These are phyloP conservation scores for Nymphalis io DNA, from an alignment of 1,140 invertebrate species.

Conservation along the genomic window DNA sequence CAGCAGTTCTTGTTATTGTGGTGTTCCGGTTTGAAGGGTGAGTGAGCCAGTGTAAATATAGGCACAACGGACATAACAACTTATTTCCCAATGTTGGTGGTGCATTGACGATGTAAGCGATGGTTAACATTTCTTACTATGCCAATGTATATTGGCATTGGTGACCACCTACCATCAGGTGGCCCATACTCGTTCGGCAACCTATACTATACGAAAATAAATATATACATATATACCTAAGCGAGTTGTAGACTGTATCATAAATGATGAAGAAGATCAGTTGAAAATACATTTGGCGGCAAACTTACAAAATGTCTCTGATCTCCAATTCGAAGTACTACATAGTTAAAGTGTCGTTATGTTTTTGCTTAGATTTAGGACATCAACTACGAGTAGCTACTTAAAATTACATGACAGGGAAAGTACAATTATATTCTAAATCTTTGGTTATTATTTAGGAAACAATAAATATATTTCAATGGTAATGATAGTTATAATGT, in stretches of 20 bases:
- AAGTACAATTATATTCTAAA: neutral
- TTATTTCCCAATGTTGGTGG: too few species aligned
- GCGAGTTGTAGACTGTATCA: neutral
- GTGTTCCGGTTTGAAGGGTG: too few species aligned
- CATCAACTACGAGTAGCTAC: neutral
- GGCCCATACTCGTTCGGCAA: too few species aligned
- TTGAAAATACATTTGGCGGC: neutral
- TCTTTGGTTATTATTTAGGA: neutral
- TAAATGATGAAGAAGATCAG: neutral
- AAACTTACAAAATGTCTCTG: neutral
- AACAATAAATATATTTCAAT: neutral
- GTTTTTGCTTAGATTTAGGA: constrained; percentile 22
- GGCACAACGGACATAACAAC: too few species aligned
- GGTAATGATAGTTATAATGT: neutral
- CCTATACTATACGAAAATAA: too few species aligned
- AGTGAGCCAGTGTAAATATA: too few species aligned
- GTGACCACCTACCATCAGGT: too few species aligned
- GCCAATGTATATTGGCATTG: too few species aligned
- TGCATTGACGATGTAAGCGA: too few species aligned
- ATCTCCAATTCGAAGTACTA: constrained; percentile 5
- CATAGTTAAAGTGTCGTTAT: constrained; percentile 27
- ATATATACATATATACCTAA: neutral
- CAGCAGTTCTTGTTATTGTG: too few species aligned
- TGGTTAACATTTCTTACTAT: too few species aligned
- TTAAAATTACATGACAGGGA: constrained; percentile 1